Conservation (phyloP, 2,888 invertebrate species). For the Plemyria rubiginata region DNA sequence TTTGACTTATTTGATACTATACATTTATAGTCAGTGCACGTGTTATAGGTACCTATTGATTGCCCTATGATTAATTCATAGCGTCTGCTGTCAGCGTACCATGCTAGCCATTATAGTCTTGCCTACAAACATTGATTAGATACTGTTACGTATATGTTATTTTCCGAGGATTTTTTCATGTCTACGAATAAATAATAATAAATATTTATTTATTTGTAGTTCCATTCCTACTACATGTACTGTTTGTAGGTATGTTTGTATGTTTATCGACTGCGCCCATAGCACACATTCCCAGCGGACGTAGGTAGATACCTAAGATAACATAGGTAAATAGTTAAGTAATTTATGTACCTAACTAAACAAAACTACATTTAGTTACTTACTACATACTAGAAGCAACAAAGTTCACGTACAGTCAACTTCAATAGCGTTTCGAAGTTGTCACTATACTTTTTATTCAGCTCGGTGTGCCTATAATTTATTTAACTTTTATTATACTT, state of each 20-base stretch:
- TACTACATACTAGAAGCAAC: background rate
- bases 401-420: background rate
- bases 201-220: too few species aligned
- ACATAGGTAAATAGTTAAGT: constrained; percentile 34
- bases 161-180: too few species aligned
- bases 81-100: constrained; percentile 6
- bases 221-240: background rate
- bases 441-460: background rate
- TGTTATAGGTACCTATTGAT: background rate
- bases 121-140: background rate
- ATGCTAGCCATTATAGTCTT: background rate
- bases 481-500: too few species aligned
- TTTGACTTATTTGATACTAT: constrained; percentile 22
- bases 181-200: too few species aligned
- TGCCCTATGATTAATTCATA: constrained; percentile 33
- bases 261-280: constrained; percentile 65
- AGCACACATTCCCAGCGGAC: constrained; percentile 64
- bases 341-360: background rate
- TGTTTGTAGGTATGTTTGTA: constrained; percentile 33
- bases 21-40: constrained; percentile 28
- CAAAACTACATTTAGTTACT: background rate
- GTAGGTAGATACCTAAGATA: too few species aligned
- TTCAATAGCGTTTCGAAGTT: background rate
- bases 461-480: too few species aligned
- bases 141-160: background rate